A percentile compares a stretch with the other conserved stretches of the same genome.
phyloP scores from a whole-genome alignment of 2,113 vertebrate species.

The Tragulus kanchil region DNA sequence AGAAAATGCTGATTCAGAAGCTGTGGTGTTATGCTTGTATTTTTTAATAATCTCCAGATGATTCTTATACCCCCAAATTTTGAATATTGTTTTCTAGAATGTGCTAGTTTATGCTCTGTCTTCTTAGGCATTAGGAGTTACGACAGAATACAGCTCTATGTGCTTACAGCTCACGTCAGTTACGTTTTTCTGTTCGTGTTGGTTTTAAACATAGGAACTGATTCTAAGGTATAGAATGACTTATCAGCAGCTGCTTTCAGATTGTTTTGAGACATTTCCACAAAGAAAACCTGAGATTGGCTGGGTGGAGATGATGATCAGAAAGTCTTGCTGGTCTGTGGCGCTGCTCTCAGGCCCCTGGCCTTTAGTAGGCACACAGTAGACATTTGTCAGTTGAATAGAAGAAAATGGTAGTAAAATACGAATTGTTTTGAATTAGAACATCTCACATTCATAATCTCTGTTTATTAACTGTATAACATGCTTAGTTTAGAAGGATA shows the following conservation, averaged over 20 bases:
- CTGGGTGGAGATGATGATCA: neutral
- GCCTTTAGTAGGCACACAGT: neutral
- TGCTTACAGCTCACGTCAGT: neutral
- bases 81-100: neutral
- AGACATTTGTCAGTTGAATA: constrained; percentile 6
- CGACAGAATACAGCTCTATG: neutral
- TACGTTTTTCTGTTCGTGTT: constrained; percentile 1
- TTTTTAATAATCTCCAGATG: neutral
- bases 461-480: neutral
- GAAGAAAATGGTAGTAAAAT: neutral
- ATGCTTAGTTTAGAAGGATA: neutral
- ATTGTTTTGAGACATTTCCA: constrained; percentile 28
- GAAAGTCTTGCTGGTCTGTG: neutral
- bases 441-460: neutral
- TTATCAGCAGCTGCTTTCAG: constrained; percentile 22
- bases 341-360: neutral
- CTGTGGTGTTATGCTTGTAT: neutral
- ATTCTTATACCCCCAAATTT: neutral
- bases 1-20: constrained; percentile 4
- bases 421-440: neutral
- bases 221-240: neutral
- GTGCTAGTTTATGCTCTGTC: neutral
- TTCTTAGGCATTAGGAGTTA: neutral
- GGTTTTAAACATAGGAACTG: neutral
- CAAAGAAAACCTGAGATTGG: neutral